These are phyloP conservation scores for Vanessa tameamea DNA, from an alignment of 1,140 invertebrate species.

Conservation along the genomic window DNA sequence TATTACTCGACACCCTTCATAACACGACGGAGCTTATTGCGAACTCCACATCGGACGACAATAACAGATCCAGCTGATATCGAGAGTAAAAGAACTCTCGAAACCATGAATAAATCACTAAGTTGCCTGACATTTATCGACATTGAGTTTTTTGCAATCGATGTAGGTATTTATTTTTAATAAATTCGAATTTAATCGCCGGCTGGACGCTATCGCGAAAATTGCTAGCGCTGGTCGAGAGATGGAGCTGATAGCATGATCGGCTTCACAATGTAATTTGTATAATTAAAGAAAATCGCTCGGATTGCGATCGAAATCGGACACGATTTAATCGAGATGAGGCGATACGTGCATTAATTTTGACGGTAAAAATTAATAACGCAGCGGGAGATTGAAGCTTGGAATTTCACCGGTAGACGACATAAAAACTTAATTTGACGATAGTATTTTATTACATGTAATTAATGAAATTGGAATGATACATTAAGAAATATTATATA, in stretches of 20 bases:
- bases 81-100: constrained; percentile 29
- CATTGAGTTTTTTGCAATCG: constrained; percentile 32
- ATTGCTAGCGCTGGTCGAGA: constrained; percentile 56
- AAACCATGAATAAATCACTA: constrained; percentile 38
- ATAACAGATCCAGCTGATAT: constrained; percentile 28
- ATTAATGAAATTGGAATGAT: constrained; percentile 1
- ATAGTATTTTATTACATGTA: constrained; percentile 3
- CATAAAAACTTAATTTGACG: constrained; percentile 14
- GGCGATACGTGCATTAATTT: constrained; percentile 35
- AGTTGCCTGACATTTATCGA: constrained; percentile 30
- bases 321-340: constrained; percentile 49
- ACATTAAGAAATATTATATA: background rate
- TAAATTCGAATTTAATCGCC: constrained; percentile 52
- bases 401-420: constrained; percentile 24
- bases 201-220: constrained; percentile 59
- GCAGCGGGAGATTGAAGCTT: constrained; percentile 24
- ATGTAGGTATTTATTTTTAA: constrained; percentile 30
- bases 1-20: constrained; percentile 48
- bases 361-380: constrained; percentile 37
- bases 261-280: constrained; percentile 68
- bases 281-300: constrained; percentile 75
- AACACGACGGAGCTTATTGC: constrained; percentile 35
- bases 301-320: constrained; percentile 58
- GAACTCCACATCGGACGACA: constrained; percentile 8
- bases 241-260: constrained; percentile 56